A percentile compares a stretch with the other conserved stretches of the same genome.
Conservation (phyloP, 92 coral and sea anemone species). For the Porites lobata region DNA sequence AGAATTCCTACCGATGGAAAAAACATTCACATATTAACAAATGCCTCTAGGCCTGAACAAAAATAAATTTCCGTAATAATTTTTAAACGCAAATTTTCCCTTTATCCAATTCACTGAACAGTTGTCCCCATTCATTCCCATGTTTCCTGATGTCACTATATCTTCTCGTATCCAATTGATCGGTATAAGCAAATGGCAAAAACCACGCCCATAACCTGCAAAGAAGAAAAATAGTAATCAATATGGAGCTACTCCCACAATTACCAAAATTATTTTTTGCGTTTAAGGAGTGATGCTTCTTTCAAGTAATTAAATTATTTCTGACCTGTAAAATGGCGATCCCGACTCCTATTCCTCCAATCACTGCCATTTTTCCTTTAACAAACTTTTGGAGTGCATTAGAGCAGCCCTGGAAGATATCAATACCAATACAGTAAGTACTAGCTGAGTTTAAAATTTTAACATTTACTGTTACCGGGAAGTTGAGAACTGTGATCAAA, state of each 20-base stretch:
- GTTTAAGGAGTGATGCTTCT: too few relatives aligned
- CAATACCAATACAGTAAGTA: too few relatives aligned
- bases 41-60: not conserved
- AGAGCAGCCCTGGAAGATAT: conserved; percentile 82
- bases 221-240: not conserved
- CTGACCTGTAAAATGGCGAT: conserved; percentile 93
- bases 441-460: not conserved
- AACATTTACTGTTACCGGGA: too few relatives aligned
- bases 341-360: conserved; percentile 98
- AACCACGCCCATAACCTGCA: conserved; percentile 93
- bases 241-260: not conserved
- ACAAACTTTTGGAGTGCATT: conserved; percentile 87
- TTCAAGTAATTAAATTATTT: too few relatives aligned
- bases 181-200: conserved; percentile 92
- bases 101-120: not conserved
- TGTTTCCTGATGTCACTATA: conserved; percentile 35
- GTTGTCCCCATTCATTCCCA: not conserved
- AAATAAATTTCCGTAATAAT: conserved; percentile 1
- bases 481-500: too few relatives aligned
- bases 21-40: not conserved
- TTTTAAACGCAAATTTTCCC: not conserved
- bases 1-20: not conserved
- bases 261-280: too few relatives aligned
- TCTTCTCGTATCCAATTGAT: conserved; percentile 98
- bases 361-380: conserved; percentile 84